Evolutionary conservation across 2,113 vertebrate species (phyloP), one percentile per base, ranked within the genome.

Genomic region (Pluvianellus socialis): DNA sequence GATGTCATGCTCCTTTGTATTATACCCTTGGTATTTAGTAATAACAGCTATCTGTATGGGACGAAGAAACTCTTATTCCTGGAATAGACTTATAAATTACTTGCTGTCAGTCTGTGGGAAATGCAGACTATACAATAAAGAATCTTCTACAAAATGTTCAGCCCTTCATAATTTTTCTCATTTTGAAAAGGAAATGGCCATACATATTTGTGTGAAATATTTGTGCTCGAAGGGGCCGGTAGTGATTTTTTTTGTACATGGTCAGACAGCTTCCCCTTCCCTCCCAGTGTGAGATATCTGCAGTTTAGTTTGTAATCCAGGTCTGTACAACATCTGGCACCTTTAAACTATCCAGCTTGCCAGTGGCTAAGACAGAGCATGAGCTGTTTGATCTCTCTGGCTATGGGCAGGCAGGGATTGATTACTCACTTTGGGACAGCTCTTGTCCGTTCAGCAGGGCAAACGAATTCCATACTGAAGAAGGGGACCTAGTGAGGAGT

Each of bases 161-260:
- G 27, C 44, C 82, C 94, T 83, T 92, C 59, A 23, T 52, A 92
- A 88, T 81, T 95, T 93, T 94, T 92, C 84, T 92, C 61, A 81
- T 56, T 94, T 90, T 74, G 79, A 74, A 92, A 90, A 96, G 95
- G 96, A 96, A 95, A 90, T 88, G 53, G 88, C 40, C 74, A 42
- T 70, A 93, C 85, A 93, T 91, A 92, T 82, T 92, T 95, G 49
- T 90, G 44, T 88, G 94, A 90, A 88, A 92, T 94, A 92, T 88
- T 91, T 93, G 75, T 81, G 59, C 47, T 94, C 61, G 16, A 44
- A 2, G 5, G 22, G 52, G 47, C 27, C 42, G 1, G 42, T 14
- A 77, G 75, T 42, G 22, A 76, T 38, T 80, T 56, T 83, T 40
- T 88, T 40, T 16, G 12, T 22, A 61, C 28, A 27, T 0, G 1